These are phyloP conservation scores for Amphiprion clarkii DNA, from an alignment of 2,797 vertebrate species.

Conservation along the genomic window DNA sequence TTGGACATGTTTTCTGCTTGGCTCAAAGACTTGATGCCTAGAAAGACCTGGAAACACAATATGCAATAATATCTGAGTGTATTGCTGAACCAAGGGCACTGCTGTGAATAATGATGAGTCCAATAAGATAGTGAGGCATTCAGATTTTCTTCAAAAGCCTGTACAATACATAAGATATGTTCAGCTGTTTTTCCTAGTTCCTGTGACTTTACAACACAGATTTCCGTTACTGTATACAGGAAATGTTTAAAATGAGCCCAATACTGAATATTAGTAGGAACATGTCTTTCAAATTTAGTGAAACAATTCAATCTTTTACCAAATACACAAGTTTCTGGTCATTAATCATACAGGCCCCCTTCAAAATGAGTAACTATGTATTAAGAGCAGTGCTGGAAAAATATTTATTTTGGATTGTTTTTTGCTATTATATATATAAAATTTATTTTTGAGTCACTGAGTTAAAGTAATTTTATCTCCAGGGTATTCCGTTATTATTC, in stretches of 20 bases:
- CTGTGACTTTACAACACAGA: not conserved
- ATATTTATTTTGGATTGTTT: no score
- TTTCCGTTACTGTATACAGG: not conserved
- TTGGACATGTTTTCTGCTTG: slow-evolving; percentile 49
- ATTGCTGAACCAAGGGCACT: slow-evolving; percentile 30
- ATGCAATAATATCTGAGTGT: slow-evolving; percentile 24
- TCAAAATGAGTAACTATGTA: no score
- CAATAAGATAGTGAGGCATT: slow-evolving; percentile 32
- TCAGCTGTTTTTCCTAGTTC: not conserved
- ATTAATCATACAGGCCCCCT: no score
- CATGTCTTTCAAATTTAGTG: no score
- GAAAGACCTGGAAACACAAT: slow-evolving; percentile 34
- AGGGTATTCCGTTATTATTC: not conserved
- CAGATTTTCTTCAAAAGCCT: slow-evolving; percentile 1
- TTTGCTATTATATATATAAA: no score
- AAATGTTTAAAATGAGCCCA: not conserved
- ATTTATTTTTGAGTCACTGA: no score
- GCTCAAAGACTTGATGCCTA: slow-evolving; percentile 39
- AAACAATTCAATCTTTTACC: no score
- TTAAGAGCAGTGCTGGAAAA: no score
- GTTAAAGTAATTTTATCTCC: not conserved
- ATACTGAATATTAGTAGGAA: not conserved
- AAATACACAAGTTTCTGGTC: no score
- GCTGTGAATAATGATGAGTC: slow-evolving; percentile 45
- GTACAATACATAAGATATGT: slow-evolving; percentile 7